Conservation (phyloP, 1,140 invertebrate species). For the Drosophila malerkotliana region DNA sequence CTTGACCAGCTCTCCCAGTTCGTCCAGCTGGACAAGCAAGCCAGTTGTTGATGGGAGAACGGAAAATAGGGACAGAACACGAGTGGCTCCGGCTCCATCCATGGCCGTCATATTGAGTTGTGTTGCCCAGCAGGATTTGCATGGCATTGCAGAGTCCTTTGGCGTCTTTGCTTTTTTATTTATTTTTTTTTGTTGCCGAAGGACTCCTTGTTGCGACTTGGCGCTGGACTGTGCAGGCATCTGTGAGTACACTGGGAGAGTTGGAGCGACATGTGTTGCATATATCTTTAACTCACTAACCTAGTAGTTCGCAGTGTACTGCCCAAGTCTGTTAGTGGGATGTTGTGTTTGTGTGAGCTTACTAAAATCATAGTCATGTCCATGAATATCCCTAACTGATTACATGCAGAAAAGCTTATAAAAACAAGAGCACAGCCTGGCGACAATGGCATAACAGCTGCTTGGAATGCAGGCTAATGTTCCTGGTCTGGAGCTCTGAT, state of each 20-base stretch:
- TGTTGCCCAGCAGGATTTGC: constrained; percentile 71
- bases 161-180: constrained; percentile 31
- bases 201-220: constrained; percentile 63
- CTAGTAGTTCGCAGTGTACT: constrained; percentile 5
- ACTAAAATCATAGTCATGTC: constrained; percentile 80
- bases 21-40: constrained; percentile 34
- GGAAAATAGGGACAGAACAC: constrained; percentile 20
- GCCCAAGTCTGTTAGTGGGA: neutral
- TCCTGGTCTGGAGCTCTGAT: constrained; percentile 13
- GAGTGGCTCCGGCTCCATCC: constrained; percentile 63
- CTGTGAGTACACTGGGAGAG: constrained; percentile 20
- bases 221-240: constrained; percentile 54
- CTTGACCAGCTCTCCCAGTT: constrained; percentile 19
- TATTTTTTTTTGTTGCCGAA: constrained; percentile 17
- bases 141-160: constrained; percentile 67
- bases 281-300: neutral
- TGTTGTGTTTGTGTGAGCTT: constrained; percentile 20
- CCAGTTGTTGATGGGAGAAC: constrained; percentile 43
- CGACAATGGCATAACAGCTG: constrained; percentile 71
- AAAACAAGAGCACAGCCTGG: constrained; percentile 65
- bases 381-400: constrained; percentile 80
- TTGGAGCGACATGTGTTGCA: neutral
- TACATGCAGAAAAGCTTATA: constrained; percentile 76
- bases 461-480: constrained; percentile 62
- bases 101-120: constrained; percentile 65